Evolutionary conservation across 2,888 invertebrate genomes (phyloP), one percentile per base, ranked within the genome.

Genomic region (Listrodromus nycthemerus): DNA sequence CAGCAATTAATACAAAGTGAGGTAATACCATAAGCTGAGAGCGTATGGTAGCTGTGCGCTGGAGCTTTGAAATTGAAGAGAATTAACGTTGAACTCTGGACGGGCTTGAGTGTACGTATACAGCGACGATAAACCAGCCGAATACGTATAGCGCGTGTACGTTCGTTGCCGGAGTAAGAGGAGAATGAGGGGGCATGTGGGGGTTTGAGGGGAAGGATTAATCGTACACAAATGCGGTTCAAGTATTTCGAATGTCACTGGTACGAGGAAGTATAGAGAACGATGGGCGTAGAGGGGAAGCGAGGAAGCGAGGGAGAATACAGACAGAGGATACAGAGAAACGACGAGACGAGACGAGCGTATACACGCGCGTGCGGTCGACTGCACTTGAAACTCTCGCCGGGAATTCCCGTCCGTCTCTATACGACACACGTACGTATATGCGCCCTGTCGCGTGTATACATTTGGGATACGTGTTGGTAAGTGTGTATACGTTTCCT

Each of bases 201-300:
- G 41, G 79, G 21, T 30, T 69, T 27, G 58, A 71, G 76, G 74
- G 61, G 61, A 33, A 50, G 80, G 30, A 83, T 85, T 84, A 81
- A 86, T 86, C 82, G 85, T 76, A 81, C 81, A 76, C 84, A 84
- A 83, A 87, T 82, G 82, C 75, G 73, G 77, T 85, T 71, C 71
- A 83, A 85, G 85, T 85, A 85, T 84, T 84, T 78, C 63, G 80
- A 82, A 71, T 80, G 82, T 74, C 80, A 79, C 80, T 30, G 19
- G 69, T 48, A 50, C n/a, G 24, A 10, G n/a, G 5, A 30, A 48
- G 41, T 50, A 50, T 16, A 58, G 55, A 30, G 21, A 75, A 41
- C 27, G 21, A 74, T 73, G 41, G 61, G 65, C 8, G 52, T 30
- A 21, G 24, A 16, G 58, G 48, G 24, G 48, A 50, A 73, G 50